These are phyloP conservation scores for Oncorhynchus masou DNA, from an alignment of 2,113 vertebrate genomes.

Conservation along the genomic window DNA sequence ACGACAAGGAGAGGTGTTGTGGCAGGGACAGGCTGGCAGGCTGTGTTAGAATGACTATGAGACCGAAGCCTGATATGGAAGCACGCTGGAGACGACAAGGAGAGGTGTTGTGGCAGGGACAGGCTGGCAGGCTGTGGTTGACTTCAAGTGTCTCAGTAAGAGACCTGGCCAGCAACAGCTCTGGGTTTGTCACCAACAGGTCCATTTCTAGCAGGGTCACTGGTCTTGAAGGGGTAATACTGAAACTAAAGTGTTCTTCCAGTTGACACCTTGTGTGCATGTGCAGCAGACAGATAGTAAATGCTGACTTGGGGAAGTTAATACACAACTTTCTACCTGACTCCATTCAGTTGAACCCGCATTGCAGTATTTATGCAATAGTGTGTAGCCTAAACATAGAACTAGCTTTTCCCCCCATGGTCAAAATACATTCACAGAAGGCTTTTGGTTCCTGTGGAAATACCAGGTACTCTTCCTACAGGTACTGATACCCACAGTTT, in stretches of 20 bases:
- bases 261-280: constrained; percentile 22
- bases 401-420: neutral
- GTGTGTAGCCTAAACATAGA: neutral
- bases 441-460: neutral
- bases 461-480: neutral
- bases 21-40: neutral
- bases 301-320: too few species aligned
- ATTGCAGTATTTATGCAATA: neutral
- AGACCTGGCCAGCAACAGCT: constrained; percentile 4
- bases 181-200: constrained; percentile 17
- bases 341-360: neutral
- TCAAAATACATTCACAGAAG: neutral
- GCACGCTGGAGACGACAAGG: neutral
- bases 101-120: neutral
- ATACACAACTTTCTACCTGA: neutral
- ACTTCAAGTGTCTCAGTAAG: constrained; percentile 20
- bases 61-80: neutral
- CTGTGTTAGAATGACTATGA: neutral
- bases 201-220: constrained; percentile 19
- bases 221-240: neutral
- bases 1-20: neutral
- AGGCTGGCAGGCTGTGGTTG: neutral
- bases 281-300: constrained; percentile 14
- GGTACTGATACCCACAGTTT: neutral
- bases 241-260: neutral